These are phyloP conservation scores for Drosophila percnosoma DNA, from an alignment of 2,888 invertebrate species.

Conservation along the genomic window DNA sequence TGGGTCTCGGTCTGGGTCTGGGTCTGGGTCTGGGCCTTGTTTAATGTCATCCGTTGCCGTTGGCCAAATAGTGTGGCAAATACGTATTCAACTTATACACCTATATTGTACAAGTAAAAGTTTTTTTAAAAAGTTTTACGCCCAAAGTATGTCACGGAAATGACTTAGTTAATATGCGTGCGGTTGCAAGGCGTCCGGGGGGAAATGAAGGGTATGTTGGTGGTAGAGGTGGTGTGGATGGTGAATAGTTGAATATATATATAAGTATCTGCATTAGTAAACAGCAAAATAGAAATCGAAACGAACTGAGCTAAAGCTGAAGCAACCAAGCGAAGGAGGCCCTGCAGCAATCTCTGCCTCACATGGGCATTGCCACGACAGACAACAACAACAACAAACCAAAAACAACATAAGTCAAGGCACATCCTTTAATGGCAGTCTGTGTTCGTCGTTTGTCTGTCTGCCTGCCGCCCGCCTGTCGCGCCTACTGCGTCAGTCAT, in stretches of 20 bases:
- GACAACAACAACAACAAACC: conserved; percentile 35
- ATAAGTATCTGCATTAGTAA: conserved; percentile 66
- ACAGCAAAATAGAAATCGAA: conserved; percentile 78
- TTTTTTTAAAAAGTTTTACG: conserved; percentile 65
- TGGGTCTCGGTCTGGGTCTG: conserved; percentile 12
- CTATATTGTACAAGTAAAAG: conserved; percentile 62
- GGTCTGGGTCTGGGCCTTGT: conserved; percentile 45
- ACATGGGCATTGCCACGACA: conserved; percentile 63
- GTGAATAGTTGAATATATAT: conserved; percentile 46
- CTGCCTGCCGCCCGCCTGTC: conserved; percentile 51
- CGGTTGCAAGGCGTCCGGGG: not conserved
- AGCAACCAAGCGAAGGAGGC: conserved; percentile 28
- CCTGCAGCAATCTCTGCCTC: conserved; percentile 57
- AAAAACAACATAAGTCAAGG: conserved; percentile 47
- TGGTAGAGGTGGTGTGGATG: conserved; percentile 29
- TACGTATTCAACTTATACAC: not conserved
- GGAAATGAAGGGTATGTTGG: not conserved
- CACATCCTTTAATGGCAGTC: conserved; percentile 76
- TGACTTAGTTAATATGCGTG: conserved; percentile 77
- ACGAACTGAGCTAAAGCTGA: conserved; percentile 38
- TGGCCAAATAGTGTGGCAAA: conserved; percentile 45
- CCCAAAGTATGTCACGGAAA: conserved; percentile 77
- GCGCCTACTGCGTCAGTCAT: conserved; percentile 58
- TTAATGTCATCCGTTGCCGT: conserved; percentile 78
- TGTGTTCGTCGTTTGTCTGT: conserved; percentile 41